Percentiles rank a stretch among this genome's conserved stretches.
phyloP scores from a whole-genome alignment of 2,888 invertebrate species.

The Rhagium mordax region DNA sequence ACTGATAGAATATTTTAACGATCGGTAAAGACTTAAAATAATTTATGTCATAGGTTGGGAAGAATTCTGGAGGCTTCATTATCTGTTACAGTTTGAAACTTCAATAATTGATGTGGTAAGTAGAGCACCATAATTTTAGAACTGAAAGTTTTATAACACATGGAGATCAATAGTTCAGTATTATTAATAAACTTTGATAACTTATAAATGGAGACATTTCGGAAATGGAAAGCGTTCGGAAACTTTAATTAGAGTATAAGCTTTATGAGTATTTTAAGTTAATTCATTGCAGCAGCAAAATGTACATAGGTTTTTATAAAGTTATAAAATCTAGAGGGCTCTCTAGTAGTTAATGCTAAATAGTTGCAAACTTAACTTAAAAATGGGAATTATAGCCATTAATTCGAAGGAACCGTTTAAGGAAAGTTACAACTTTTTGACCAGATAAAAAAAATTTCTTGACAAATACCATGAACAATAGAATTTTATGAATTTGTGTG shows the following conservation, averaged over 20 bases:
- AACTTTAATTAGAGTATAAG: background rate
- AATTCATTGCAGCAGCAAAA: no score
- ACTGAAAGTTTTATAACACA: slow-evolving; percentile 1
- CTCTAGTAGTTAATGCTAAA: no score
- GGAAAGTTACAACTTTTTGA: no score
- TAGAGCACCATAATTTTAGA: slow-evolving; percentile 6
- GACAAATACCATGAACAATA: no score
- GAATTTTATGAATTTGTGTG: no score
- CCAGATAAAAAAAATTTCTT: no score
- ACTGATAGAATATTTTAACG: no score
- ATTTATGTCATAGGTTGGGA: background rate
- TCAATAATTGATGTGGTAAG: background rate
- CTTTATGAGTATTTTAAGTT: background rate
- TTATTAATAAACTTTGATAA: background rate
- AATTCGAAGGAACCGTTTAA: no score
- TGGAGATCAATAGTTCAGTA: background rate
- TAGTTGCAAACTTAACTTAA: no score
- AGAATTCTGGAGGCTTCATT: background rate
- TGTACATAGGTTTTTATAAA: no score
- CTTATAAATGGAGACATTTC: background rate
- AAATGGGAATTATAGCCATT: no score
- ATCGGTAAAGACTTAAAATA: background rate
- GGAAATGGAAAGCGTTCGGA: background rate
- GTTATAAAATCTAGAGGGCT: no score
- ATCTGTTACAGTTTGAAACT: background rate